Evolutionary conservation across 1,140 invertebrate genomes (phyloP).

Genomic region (Eubasilissa regina): DNA sequence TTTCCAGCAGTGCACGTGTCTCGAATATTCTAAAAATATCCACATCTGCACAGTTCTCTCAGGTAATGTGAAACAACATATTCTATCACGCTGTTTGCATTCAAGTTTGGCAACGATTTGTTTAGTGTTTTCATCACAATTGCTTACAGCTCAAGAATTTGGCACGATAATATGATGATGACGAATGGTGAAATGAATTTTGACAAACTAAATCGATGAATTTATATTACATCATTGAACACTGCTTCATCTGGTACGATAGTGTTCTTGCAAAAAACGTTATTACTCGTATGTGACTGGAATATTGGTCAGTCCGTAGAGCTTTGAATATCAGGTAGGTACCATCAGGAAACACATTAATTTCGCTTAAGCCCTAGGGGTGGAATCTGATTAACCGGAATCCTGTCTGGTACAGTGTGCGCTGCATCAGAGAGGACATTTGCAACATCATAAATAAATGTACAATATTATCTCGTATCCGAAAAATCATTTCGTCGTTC

Average conservation of each 20-base stretch:
- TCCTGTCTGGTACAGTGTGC: not conserved
- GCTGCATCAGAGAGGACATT: not conserved
- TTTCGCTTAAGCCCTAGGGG: not conserved
- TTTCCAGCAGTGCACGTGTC: too few relatives aligned
- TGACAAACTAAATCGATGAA: not conserved
- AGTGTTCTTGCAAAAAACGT: not conserved
- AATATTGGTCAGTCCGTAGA: not conserved
- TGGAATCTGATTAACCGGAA: constrained; percentile 2
- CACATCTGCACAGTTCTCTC: too few relatives aligned
- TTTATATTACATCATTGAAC: not conserved
- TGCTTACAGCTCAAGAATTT: not conserved
- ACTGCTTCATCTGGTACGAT: not conserved
- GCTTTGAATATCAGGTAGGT: not conserved
- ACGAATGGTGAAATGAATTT: not conserved
- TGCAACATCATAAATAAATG: not conserved
- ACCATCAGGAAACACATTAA: not conserved
- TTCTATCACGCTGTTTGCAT: too few relatives aligned
- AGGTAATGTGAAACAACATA: too few relatives aligned
- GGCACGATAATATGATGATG: not conserved
- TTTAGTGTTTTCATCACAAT: too few relatives aligned
- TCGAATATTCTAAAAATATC: too few relatives aligned
- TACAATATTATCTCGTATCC: not conserved
- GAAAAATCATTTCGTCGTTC: not conserved
- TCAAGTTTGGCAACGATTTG: too few relatives aligned
- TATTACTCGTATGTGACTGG: not conserved